Evolutionary conservation across 2,888 invertebrate genomes (phyloP).

Genomic region (Mythimna pallens): DNA sequence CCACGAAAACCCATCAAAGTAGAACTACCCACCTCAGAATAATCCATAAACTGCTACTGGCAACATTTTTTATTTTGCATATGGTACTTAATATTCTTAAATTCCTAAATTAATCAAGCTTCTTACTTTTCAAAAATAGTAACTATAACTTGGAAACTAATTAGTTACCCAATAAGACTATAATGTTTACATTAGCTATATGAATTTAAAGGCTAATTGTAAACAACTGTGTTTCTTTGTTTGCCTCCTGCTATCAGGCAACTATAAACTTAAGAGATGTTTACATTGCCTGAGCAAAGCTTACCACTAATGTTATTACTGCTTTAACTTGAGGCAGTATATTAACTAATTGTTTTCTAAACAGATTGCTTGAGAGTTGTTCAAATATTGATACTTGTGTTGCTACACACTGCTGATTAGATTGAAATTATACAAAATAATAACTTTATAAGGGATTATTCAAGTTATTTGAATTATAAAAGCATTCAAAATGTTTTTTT

Average conservation of each 20-base stretch:
- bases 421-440: neutral
- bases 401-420: neutral
- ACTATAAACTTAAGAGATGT: constrained; percentile 41
- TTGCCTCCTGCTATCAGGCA: constrained; percentile 44
- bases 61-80: neutral
- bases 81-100: neutral
- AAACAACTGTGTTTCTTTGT: constrained; percentile 29
- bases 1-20: neutral
- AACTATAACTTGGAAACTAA: constrained; percentile 2
- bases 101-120: neutral
- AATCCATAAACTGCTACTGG: neutral
- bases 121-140: too few relatives aligned
- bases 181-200: constrained; percentile 13
- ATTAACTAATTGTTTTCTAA: constrained; percentile 48
- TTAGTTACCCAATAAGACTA: neutral
- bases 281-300: constrained; percentile 25
- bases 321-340: constrained; percentile 12
- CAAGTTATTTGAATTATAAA: neutral
- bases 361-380: constrained; percentile 20
- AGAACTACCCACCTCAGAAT: constrained; percentile 4
- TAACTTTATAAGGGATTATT: neutral
- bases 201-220: constrained; percentile 23
- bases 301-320: constrained; percentile 47
- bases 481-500: neutral
- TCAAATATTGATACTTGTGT: constrained; percentile 1